A percentile compares a stretch with the other conserved stretches of the same genome.
phyloP scores from a whole-genome alignment of 2,113 vertebrate species.

The Delphinus delphis region DNA sequence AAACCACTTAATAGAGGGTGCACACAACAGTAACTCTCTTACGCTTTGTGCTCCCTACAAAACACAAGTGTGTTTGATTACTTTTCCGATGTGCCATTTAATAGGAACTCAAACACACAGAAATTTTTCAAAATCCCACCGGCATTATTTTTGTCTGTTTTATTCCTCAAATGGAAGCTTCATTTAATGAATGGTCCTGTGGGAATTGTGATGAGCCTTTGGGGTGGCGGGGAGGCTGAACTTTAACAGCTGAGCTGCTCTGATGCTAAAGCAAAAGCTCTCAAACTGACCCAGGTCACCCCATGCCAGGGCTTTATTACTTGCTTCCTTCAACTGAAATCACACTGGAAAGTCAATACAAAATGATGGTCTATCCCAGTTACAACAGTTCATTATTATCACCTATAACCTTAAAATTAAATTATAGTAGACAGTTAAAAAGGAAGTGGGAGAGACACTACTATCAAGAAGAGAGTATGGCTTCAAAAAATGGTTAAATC shows the following conservation, averaged over 20 bases:
- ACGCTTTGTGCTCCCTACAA: neutral
- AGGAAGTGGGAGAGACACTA: neutral
- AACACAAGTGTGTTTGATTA: neutral
- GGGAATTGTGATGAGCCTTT: neutral
- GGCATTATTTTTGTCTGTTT: neutral
- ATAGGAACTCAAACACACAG: neutral
- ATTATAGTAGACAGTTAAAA: neutral
- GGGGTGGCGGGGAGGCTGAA: accelerated
- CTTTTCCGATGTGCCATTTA: neutral
- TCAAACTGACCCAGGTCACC: neutral
- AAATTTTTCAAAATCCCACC: neutral
- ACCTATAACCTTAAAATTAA: neutral
- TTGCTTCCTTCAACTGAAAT: neutral
- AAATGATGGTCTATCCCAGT: neutral
- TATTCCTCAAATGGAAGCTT: neutral
- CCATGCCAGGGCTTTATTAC: neutral
- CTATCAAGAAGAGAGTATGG: neutral
- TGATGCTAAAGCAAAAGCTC: neutral
- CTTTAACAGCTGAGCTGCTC: neutral
- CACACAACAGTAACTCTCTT: neutral
- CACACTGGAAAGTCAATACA: neutral
- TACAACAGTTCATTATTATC: neutral
- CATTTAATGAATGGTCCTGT: neutral
- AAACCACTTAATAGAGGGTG: neutral
- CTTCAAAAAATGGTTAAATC: neutral